Percentiles rank a stretch among this genome's conserved stretches.
Conservation (phyloP, 2,113 vertebrate species). For the Bubalus kerabau region DNA sequence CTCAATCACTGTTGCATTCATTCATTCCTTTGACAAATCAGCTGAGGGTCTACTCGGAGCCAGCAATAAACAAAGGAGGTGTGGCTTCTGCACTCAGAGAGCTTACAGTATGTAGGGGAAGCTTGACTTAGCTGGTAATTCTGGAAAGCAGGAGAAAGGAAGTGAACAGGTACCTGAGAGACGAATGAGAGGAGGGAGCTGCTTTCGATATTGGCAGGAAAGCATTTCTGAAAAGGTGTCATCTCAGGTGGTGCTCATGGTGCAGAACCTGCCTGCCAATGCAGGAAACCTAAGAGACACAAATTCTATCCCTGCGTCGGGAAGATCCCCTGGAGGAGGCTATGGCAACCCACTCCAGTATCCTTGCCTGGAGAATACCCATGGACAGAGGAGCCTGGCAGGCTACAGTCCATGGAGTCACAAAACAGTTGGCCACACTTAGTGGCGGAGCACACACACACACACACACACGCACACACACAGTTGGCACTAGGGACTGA, state of each 20-base stretch:
- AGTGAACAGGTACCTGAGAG: fast-evolving
- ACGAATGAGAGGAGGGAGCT: neutral
- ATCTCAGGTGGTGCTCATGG: neutral
- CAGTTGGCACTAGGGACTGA: neutral
- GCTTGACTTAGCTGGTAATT: neutral
- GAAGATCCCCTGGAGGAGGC: neutral
- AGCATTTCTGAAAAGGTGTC: neutral
- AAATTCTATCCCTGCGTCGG: fast-evolving
- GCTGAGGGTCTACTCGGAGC: fast-evolving
- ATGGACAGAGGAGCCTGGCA: neutral
- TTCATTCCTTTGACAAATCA: neutral
- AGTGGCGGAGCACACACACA: neutral
- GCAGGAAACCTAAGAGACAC: neutral
- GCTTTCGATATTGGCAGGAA: neutral
- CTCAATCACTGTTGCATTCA: neutral
- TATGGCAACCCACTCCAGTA: neutral
- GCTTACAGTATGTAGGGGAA: fast-evolving
- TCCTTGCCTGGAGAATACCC: neutral
- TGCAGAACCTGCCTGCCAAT: neutral
- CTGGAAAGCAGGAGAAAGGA: neutral
- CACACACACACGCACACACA: no score
- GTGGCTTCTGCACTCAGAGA: neutral
- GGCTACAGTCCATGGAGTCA: neutral
- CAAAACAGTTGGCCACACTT: neutral
- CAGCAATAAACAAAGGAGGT: neutral